Base-by-base conservation (phyloP, 2,888 invertebrate genomes). In the Agrotis ipsilon region DNA sequence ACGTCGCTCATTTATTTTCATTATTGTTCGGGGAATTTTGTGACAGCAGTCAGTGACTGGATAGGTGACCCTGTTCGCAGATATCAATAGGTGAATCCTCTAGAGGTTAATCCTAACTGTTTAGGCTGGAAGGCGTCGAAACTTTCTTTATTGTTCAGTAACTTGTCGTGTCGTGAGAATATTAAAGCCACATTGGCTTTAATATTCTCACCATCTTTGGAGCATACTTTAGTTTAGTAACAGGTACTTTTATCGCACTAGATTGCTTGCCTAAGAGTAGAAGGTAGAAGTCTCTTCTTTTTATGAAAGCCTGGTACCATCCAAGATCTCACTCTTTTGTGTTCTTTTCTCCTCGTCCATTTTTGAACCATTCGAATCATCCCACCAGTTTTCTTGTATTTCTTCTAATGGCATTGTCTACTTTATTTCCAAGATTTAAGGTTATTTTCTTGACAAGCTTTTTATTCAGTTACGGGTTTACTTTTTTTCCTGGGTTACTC, bases 1-100 rank as follows among this genome's bases (percentile, higher is more conserved):
- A 49, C 14, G 1, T 13, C 9, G n/a, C 14, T 48, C 60, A 45
- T 69, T 75, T 65, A 57, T 75, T 64, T 78, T 65, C 48, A 61
- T 77, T 67, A 48, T n/a, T 59, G 24, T 68, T 52, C 39, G 18
- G 46, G 19, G 18, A 24, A 68, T 64, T 52, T 54, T 63, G 48
- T 63, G 62, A 54, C 27, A 58, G 19, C 16, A 5, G 32, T 75
- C 70, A 45, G 24, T 46, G 39, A 11, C 5, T 14, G 3, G 13
- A 14, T 9, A 32, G n/a, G 24, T 54, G 24, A 43, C 48, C 18
- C 14, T 6, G 39, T 39, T 39, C 39, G 39, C 9, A 32, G 1
- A 18, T 52, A 18, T 27, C 24, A 32, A 6, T 6, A n/a, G 3
- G 27, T 27, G 2, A 19, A 19, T 32, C 55, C 7, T 32, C n/a